Percentiles rank a stretch among this genome's conserved stretches.
These are phyloP conservation scores for Turnix velox DNA, from an alignment of 2,113 vertebrate genomes.

Conservation along the genomic window DNA sequence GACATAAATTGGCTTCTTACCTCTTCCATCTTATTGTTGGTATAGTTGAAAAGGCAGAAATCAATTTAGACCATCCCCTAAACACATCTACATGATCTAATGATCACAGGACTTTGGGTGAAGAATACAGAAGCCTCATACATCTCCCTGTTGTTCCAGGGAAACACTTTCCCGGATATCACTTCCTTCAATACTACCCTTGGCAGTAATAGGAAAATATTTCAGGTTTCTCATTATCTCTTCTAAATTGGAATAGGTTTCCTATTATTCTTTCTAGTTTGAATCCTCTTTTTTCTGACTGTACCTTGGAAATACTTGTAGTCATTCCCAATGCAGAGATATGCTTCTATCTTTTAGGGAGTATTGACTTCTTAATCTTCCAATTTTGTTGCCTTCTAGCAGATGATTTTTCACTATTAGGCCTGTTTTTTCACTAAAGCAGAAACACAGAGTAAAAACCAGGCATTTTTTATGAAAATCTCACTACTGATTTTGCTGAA, in stretches of 20 bases:
- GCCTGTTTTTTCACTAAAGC: neutral
- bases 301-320: neutral
- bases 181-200: neutral
- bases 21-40: neutral
- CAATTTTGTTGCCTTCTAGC: conserved; percentile 5
- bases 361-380: conserved; percentile 15
- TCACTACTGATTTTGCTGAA: neutral
- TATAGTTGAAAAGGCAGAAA: neutral
- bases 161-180: neutral
- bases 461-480: neutral
- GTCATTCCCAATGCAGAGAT: neutral
- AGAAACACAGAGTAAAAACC: neutral
- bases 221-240: neutral
- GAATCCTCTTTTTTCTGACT: neutral
- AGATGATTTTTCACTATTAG: neutral
- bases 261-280: neutral
- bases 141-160: neutral
- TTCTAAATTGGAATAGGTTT: neutral
- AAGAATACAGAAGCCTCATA: neutral
- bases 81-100: neutral
- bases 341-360: neutral
- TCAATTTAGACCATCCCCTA: neutral
- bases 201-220: neutral
- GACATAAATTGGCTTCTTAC: neutral
- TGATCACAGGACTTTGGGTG: neutral